Evolutionary conservation across 2,888 invertebrate species (phyloP).

Genomic region (Dioctria linearis): DNA sequence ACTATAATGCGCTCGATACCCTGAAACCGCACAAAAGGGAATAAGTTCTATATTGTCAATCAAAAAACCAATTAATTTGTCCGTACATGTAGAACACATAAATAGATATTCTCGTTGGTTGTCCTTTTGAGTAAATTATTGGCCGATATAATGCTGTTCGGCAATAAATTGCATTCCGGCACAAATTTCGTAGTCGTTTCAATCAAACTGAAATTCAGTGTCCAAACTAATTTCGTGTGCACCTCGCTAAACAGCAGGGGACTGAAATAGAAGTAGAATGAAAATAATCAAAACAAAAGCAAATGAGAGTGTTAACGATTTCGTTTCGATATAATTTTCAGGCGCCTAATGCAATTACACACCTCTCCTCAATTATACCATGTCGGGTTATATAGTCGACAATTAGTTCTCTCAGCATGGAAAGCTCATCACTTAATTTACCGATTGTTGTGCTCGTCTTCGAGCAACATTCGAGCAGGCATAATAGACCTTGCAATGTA

Average conservation of each 20-base stretch:
- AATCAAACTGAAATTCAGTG: conserved; percentile 81
- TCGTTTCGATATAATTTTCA: conserved; percentile 12
- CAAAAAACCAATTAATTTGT: conserved; percentile 64
- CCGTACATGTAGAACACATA: conserved; percentile 73
- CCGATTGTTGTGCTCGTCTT: conserved; percentile 71
- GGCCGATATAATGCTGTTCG: conserved; percentile 75
- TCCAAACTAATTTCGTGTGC: conserved; percentile 81
- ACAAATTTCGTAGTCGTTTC: conserved; percentile 80
- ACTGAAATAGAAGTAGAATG: conserved; percentile 66
- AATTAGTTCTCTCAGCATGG: conserved; percentile 69
- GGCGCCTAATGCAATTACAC: conserved; percentile 46
- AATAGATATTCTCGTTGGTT: conserved; percentile 70
- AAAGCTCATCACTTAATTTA: conserved; percentile 70
- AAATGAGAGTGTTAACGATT: conserved; percentile 8
- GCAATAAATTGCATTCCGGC: conserved; percentile 74
- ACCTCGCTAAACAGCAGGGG: conserved; percentile 72
- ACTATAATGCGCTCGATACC: conserved; percentile 80
- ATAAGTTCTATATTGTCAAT: conserved; percentile 64
- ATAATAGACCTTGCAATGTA: conserved; percentile 69
- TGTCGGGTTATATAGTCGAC: conserved; percentile 69
- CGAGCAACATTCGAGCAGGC: conserved; percentile 69
- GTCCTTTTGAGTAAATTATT: conserved; percentile 72
- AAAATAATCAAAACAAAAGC: conserved; percentile 27
- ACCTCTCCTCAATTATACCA: conserved; percentile 71
- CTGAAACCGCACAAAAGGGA: conserved; percentile 64